Conservation (phyloP, 2,888 invertebrate species). For the Tridacna gigas region DNA sequence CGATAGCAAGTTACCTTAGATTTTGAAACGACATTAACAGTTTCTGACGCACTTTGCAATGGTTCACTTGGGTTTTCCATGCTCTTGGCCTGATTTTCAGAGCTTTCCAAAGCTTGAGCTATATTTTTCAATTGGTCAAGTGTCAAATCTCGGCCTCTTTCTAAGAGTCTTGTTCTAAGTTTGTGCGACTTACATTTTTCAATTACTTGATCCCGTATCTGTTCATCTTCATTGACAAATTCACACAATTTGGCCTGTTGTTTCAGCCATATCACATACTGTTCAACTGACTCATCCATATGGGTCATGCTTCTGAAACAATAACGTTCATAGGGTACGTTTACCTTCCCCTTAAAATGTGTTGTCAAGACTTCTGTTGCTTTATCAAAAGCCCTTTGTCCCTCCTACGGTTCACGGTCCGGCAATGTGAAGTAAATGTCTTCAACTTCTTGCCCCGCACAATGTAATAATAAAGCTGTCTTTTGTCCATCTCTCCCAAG, state of each 20-base stretch:
- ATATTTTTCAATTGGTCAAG: slow-evolving; percentile 17
- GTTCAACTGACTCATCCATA: slow-evolving; percentile 33
- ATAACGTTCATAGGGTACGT: slow-evolving; percentile 15
- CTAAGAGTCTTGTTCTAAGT: neutral
- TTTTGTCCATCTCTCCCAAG: slow-evolving; percentile 20
- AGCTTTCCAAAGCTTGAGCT: slow-evolving; percentile 21
- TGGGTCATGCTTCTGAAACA: slow-evolving; percentile 16
- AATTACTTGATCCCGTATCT: slow-evolving; percentile 55
- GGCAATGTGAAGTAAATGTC: slow-evolving; percentile 23
- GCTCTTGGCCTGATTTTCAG: neutral
- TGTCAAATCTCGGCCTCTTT: slow-evolving; percentile 20
- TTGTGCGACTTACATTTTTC: slow-evolving; percentile 26
- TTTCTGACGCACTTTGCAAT: neutral
- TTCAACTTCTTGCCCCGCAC: slow-evolving; percentile 23
- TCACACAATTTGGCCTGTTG: slow-evolving; percentile 46
- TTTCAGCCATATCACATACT: slow-evolving; percentile 42
- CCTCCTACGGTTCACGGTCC: neutral
- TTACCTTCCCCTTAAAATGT: slow-evolving; percentile 21
- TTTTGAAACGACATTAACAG: neutral
- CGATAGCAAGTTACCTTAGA: slow-evolving; percentile 2
- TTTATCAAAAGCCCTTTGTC: neutral
- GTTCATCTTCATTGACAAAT: slow-evolving; percentile 39
- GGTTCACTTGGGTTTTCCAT: neutral
- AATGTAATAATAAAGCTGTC: slow-evolving; percentile 18
- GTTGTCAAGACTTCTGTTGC: neutral